A percentile compares a stretch with the other conserved stretches of the same genome.
These are phyloP conservation scores for Potorous gilbertii DNA, from an alignment of 2,797 vertebrate genomes.

Conservation along the genomic window DNA sequence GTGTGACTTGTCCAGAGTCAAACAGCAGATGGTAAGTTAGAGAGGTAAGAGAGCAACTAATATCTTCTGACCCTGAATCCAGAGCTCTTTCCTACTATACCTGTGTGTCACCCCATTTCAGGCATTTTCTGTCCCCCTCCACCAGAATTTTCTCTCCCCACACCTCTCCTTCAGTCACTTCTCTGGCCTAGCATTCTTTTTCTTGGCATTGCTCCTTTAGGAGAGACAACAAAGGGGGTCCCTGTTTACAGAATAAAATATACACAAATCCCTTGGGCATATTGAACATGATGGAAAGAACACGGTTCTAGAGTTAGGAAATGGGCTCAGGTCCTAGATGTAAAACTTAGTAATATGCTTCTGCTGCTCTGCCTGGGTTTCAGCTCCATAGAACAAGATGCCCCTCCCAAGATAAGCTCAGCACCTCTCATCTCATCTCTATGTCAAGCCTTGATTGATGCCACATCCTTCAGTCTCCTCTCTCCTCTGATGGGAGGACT, in stretches of 20 bases:
- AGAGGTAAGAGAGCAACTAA: neutral
- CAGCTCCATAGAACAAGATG: neutral
- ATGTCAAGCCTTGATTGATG: too few relatives aligned
- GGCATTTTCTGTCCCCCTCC: neutral
- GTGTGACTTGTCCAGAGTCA: slow-evolving; percentile 21
- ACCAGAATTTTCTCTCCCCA: neutral
- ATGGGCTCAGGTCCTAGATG: neutral
- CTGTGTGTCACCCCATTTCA: neutral
- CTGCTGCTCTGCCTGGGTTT: neutral
- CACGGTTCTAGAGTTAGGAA: neutral
- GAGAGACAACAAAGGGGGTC: neutral
- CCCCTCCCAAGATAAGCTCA: neutral
- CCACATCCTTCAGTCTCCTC: too few relatives aligned
- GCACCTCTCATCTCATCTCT: neutral
- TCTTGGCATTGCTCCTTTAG: neutral
- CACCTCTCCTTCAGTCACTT: neutral
- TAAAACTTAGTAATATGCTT: neutral
- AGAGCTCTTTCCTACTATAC: neutral
- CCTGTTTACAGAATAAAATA: neutral
- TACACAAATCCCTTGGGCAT: neutral
- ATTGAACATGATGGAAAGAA: neutral
- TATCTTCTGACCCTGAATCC: neutral
- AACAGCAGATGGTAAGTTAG: neutral
- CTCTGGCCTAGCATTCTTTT: neutral
- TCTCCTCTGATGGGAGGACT: too few relatives aligned